A percentile compares a stretch with the other conserved stretches of the same genome.
Evolutionary conservation across 2,888 invertebrate genomes (phyloP).

Genomic region (Leptinotarsa haldemani): DNA sequence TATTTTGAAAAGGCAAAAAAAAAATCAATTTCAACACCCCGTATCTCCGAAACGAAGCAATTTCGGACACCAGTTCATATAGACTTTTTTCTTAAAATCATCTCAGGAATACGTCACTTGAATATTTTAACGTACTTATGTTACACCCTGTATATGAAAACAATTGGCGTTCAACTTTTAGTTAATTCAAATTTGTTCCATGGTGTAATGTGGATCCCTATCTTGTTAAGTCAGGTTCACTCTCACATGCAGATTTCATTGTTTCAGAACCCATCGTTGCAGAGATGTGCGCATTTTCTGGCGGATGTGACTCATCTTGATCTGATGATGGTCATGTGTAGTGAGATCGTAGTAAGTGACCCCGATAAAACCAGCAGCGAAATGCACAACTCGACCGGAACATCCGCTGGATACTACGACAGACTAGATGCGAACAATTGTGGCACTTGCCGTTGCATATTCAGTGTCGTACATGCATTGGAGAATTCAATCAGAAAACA

Average conservation of each 20-base stretch:
- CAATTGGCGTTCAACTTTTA: too few relatives aligned
- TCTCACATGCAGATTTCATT: slow-evolving; percentile 29
- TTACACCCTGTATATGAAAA: too few relatives aligned
- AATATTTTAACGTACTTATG: too few relatives aligned
- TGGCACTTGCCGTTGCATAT: slow-evolving; percentile 1
- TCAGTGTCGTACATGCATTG: neutral
- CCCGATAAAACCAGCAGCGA: slow-evolving; percentile 16
- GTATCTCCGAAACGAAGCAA: too few relatives aligned
- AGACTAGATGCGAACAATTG: neutral
- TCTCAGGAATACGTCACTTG: too few relatives aligned
- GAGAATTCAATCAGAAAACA: neutral
- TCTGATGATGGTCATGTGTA: slow-evolving; percentile 24
- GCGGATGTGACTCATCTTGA: slow-evolving; percentile 44
- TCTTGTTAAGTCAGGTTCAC: slow-evolving; percentile 8
- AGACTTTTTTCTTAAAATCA: too few relatives aligned
- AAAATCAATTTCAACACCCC: too few relatives aligned
- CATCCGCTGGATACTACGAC: slow-evolving; percentile 23
- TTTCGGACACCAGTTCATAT: too few relatives aligned
- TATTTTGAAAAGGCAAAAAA: too few relatives aligned
- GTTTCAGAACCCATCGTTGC: slow-evolving; percentile 23
- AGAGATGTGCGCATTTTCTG: slow-evolving; percentile 40
- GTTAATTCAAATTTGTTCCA: too few relatives aligned
- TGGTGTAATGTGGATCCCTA: neutral
- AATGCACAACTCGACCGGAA: slow-evolving; percentile 16
- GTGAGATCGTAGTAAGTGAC: slow-evolving; percentile 26